Conservation (phyloP, 2,113 vertebrate genomes). For the Vanacampus margaritifer region DNA sequence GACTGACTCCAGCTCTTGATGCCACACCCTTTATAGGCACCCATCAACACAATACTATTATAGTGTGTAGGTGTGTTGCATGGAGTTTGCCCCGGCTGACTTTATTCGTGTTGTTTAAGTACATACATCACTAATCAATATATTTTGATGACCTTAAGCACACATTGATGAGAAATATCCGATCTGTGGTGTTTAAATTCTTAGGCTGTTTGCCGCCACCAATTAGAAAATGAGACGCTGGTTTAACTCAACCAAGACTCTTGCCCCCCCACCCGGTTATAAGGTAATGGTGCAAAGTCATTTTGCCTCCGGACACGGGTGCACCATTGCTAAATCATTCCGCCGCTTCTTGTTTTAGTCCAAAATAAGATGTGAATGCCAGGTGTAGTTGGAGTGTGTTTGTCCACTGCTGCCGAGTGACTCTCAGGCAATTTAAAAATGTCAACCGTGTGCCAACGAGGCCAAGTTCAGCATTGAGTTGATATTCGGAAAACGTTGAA, state of each 20-base stretch:
- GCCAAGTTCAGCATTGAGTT: not conserved
- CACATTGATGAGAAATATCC: too few relatives aligned
- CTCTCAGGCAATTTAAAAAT: slow-evolving; percentile 36
- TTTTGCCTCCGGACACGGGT: slow-evolving; percentile 17
- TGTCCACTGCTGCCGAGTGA: slow-evolving; percentile 44
- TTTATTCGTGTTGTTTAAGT: too few relatives aligned
- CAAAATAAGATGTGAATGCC: slow-evolving; percentile 24
- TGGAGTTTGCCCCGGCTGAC: too few relatives aligned
- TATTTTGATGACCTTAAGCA: too few relatives aligned
- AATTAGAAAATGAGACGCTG: slow-evolving; percentile 22
- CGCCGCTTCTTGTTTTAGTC: slow-evolving; percentile 31
- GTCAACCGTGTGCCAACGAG: slow-evolving; percentile 16
- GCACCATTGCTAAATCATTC: slow-evolving; percentile 17
- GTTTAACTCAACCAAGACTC: slow-evolving; percentile 23
- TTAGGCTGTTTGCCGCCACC: slow-evolving; percentile 14
- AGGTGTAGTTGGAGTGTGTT: slow-evolving; percentile 51
- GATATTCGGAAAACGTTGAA: not conserved
- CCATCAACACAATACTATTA: too few relatives aligned
- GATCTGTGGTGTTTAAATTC: slow-evolving; percentile 6
- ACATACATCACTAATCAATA: too few relatives aligned
- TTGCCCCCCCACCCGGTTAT: not conserved
- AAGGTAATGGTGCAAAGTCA: slow-evolving; percentile 2
- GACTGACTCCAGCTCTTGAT: too few relatives aligned
- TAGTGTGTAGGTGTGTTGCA: too few relatives aligned
- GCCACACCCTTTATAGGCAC: too few relatives aligned